These are phyloP conservation scores for Setipinna tenuifilis DNA, from an alignment of 2,797 vertebrate species.

Conservation along the genomic window DNA sequence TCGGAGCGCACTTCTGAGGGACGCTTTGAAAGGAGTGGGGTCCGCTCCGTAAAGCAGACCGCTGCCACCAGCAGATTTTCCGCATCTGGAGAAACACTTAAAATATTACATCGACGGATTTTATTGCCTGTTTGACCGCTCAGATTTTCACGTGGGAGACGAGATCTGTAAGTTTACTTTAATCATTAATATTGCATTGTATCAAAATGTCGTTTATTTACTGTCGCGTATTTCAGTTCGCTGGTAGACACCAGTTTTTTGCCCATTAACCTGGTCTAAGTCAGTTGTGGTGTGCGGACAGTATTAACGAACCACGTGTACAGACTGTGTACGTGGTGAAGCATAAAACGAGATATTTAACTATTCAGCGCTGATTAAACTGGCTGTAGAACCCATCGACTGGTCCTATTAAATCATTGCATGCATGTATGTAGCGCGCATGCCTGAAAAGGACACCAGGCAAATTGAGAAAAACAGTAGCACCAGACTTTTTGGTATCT, in stretches of 20 bases:
- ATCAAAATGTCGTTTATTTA: constrained; percentile 27
- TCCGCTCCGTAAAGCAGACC: constrained; percentile 32
- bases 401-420: not conserved
- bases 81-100: constrained; percentile 55
- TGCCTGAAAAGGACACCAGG: not conserved
- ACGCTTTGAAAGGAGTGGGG: constrained; percentile 59
- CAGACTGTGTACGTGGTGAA: not conserved
- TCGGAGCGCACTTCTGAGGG: constrained; percentile 58
- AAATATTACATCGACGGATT: not conserved
- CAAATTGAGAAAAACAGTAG: not conserved
- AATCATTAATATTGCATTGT: not conserved
- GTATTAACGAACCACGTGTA: not conserved
- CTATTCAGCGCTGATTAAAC: not conserved
- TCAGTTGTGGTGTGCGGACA: not conserved
- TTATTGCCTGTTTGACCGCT: constrained; percentile 24
- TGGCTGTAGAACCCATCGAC: not conserved
- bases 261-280: not conserved
- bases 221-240: not conserved
- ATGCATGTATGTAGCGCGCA: constrained; percentile 8
- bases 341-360: not conserved
- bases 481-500: not conserved
- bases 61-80: constrained; percentile 27
- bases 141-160: constrained; percentile 25
- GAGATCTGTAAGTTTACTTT: constrained; percentile 3
- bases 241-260: not conserved